Base-by-base conservation (phyloP, 2,888 invertebrate species). In the Epirrhoe alternata region DNA sequence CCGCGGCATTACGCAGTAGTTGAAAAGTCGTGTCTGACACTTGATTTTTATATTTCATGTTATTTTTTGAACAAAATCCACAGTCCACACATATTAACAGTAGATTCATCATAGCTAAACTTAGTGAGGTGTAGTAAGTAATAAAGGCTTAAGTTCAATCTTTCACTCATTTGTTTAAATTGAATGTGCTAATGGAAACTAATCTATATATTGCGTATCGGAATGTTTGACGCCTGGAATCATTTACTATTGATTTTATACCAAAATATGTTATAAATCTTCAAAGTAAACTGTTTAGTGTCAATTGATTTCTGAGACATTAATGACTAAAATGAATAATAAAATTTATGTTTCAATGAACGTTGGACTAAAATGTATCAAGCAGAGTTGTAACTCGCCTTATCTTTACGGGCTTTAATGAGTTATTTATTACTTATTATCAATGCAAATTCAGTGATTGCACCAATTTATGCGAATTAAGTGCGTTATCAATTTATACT, bases 181-280 rank as follows among this genome's bases (percentile, higher is more conserved):
- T 59, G 50, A 63, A 49, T 53, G 30, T 54, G 42, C 49, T 50
- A 38, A 50, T 49, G 45, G 52, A 66, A 65, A 66, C 61, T 66
- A 66, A 66, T 69, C 66, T 63, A 69, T 69, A 52, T 61, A 49
- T 24, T 68, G 52, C 59, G 51, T 59, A 51, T 59, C 49, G 53
- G 7, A 30, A 16, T 52, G 47, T 12, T 31, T 42, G 45, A 49
- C 51, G 54, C 33, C 53, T 17, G 0, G 6, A 8, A 45, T 17
- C 55, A 56, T 56, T 24, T 51, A 55, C 16, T 54, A 59, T 42
- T 49, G 16, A 56, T 14, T 47, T 52, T 45, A 33, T 50, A 45
- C 6, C 45, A 45, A 64, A 54, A 61, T 55, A 50, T 24, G 59
- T 51, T 42, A 12, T 60, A 60, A 56, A 65, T 51, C 24, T 59